Conservation (phyloP, 2,888 invertebrate species). For the Amphipoea lucens region DNA sequence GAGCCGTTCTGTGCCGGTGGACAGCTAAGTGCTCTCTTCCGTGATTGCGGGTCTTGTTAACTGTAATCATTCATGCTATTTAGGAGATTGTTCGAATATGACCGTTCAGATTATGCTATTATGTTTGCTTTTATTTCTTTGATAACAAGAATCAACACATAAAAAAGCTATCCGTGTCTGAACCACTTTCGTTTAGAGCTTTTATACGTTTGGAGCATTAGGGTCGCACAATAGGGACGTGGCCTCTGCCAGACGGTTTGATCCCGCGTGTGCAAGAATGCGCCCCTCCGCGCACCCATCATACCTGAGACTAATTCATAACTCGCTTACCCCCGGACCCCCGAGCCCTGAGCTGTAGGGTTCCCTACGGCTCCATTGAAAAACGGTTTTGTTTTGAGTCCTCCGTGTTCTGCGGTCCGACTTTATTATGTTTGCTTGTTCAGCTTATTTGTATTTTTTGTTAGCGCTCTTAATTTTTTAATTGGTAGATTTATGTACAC, state of each 20-base stretch:
- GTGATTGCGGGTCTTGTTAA: constrained; percentile 56
- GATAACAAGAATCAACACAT: background rate
- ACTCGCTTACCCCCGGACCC: constrained; percentile 58
- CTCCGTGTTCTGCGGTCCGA: constrained; percentile 43
- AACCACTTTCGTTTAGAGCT: constrained; percentile 19
- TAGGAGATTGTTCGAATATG: constrained; percentile 38
- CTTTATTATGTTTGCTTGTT: constrained; percentile 47
- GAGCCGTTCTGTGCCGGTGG: constrained; percentile 43
- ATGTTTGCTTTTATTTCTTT: constrained; percentile 32
- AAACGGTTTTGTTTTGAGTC: constrained; percentile 58
- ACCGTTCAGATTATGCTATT: constrained; percentile 33
- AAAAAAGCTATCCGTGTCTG: constrained; percentile 3
- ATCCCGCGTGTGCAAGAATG: constrained; percentile 58
- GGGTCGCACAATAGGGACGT: constrained; percentile 52
- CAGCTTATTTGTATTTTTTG: constrained; percentile 32
- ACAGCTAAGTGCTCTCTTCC: constrained; percentile 52
- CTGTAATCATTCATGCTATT: constrained; percentile 52
- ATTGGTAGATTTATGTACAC: constrained; percentile 8
- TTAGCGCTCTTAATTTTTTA: constrained; percentile 25
- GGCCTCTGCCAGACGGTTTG: constrained; percentile 55
- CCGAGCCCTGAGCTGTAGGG: constrained; percentile 45
- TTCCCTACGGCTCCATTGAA: constrained; percentile 60
- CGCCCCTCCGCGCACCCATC: constrained; percentile 63
- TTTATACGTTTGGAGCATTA: constrained; percentile 18
- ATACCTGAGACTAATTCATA: constrained; percentile 70